Base-by-base conservation (phyloP, 2,797 vertebrate genomes). In the Pseudochromis fuscus region DNA sequence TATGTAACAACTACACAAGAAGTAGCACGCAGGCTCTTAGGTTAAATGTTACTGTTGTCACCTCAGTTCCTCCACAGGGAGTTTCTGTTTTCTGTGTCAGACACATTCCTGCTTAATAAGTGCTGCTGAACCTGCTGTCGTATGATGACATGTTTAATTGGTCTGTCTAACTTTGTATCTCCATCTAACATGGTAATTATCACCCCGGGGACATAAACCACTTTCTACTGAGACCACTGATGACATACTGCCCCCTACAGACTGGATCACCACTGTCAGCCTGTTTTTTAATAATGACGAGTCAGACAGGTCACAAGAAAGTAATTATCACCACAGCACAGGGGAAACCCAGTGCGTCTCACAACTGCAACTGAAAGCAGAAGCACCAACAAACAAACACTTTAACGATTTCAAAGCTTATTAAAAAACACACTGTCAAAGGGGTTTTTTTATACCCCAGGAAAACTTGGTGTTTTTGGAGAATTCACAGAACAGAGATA, bases 211-310 rank as follows among this genome's bases (percentile, higher is more conserved):
- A 52, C n/a, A 44, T 8, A 71, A 72, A 67, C 2, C 8, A 7
- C 16, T 59, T 15, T 40, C 5, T 3, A 0, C 13, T 49, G 7
- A 44, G n/a, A 60, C 65, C 23, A 70, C n/a, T 79, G 56, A 56
- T 72, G 21, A 42, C 52, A 76, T 44, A 70, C 55, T 30, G 71
- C 72, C 77, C 74, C 72, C 86, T 88, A 40, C 50, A 79, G 87
- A 37, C 10, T 0, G 19, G 18, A 23, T 27, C 1, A 13, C 16
- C 5, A 13, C 12, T 23, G 44, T 19, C 38, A 60, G 35, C 11
- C 24, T 16, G 1, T 33, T 28, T n/a, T 16, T 50, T 4, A 4
- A 28, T 42, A 24, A 50, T 59, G 30, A 37, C 53, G 30, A 24
- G 24, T 66, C 42, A 55, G 18, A 61, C 55, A 23, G 13, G 50